Conservation (phyloP, 2,113 vertebrate species). For the Micromys minutus region DNA sequence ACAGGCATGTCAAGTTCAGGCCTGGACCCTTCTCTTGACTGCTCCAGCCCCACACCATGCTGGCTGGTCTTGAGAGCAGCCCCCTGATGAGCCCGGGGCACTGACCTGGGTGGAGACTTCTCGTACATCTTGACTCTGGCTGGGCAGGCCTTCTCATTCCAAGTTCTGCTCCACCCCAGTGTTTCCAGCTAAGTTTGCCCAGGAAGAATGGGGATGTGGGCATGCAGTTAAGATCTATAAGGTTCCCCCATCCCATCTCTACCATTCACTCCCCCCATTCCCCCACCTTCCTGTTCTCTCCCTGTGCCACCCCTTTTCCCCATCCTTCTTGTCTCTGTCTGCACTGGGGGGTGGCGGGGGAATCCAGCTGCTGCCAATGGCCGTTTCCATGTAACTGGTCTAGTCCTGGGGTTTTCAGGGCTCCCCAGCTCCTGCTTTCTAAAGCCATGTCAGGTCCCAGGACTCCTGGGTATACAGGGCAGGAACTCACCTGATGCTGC, state of each 20-base stretch:
- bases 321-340: conserved; percentile 79
- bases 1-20: conserved; percentile 31
- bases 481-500: conserved; percentile 57
- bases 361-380: conserved; percentile 75
- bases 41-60: background rate
- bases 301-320: conserved; percentile 67
- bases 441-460: conserved; percentile 80
- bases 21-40: conserved; percentile 44
- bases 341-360: conserved; percentile 70
- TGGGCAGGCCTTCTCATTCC: conserved; percentile 8
- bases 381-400: conserved; percentile 76
- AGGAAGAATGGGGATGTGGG: conserved; percentile 52
- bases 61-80: conserved; percentile 13
- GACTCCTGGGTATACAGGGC: conserved; percentile 73
- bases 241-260: conserved; percentile 49
- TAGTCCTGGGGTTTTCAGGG: conserved; percentile 72
- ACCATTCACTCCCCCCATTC: conserved; percentile 53
- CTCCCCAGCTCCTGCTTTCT: conserved; percentile 66
- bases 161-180: conserved; percentile 30
- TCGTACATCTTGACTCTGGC: conserved; percentile 52
- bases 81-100: background rate
- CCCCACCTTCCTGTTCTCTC: conserved; percentile 70
- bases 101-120: conserved; percentile 24
- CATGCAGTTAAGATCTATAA: conserved; percentile 62
- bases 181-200: conserved; percentile 59